These are phyloP conservation scores for Cheilosia grossa DNA, from an alignment of 2,888 invertebrate species.

Conservation along the genomic window DNA sequence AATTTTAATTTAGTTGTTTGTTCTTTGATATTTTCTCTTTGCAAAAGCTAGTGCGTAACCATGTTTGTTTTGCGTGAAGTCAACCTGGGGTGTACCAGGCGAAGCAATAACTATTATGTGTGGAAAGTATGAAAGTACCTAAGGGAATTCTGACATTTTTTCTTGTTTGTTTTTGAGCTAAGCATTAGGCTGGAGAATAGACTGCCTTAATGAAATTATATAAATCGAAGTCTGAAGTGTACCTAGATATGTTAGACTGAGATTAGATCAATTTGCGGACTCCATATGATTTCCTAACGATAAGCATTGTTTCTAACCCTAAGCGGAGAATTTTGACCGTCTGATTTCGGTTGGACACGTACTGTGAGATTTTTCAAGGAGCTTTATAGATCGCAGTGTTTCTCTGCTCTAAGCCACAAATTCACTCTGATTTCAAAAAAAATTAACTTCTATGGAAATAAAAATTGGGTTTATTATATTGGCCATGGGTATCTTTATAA, in stretches of 20 bases:
- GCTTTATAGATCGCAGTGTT: too few relatives aligned
- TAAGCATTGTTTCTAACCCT: too few relatives aligned
- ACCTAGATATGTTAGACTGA: background rate
- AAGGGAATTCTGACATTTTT: conserved; percentile 45
- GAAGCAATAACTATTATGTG: conserved; percentile 2
- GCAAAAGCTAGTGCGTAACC: conserved; percentile 71
- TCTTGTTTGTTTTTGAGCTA: conserved; percentile 13
- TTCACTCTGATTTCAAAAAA: background rate
- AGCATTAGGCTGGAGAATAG: conserved; percentile 2
- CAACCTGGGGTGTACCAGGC: conserved; percentile 6
- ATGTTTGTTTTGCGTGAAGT: conserved; percentile 70
- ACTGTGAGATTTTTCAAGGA: too few relatives aligned
- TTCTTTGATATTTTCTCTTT: conserved; percentile 9
- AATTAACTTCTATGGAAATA: background rate
- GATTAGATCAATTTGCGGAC: too few relatives aligned
- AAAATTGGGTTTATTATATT: conserved; percentile 21
- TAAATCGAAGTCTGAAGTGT: too few relatives aligned
- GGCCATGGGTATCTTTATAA: conserved; percentile 6
- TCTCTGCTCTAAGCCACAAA: too few relatives aligned
- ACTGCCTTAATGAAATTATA: background rate
- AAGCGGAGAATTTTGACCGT: too few relatives aligned
- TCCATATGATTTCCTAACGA: too few relatives aligned
- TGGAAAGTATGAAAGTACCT: conserved; percentile 18
- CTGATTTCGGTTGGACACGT: too few relatives aligned
- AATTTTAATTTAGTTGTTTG: conserved; percentile 37